Base-by-base conservation (phyloP, 2,797 vertebrate genomes). In the Gobionotothen gibberifrons region DNA sequence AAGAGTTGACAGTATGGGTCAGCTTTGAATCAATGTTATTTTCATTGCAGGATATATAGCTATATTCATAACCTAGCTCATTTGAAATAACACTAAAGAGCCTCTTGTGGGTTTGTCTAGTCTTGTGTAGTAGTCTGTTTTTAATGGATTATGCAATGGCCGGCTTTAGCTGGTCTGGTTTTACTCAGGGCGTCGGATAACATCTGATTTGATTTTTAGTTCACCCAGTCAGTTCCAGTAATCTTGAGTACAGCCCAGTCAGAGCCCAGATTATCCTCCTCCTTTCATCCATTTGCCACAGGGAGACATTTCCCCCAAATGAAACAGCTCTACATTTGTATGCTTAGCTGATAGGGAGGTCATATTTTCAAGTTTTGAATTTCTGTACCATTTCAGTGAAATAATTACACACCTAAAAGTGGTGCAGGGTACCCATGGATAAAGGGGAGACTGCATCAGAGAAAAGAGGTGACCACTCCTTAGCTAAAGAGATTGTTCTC, bases 261-360 rank as follows among this genome's bases (percentile, higher is more conserved):
- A 65, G 76, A 79, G 36, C 59, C 49, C 52, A 69, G 56, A 48
- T 79, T 67, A 42, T 67, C 65, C 40, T 77, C 69, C 47, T 26
- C 36, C n/a, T 76, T 68, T 74, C 29, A 67, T 73, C 74, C 52
- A 49, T 74, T 13, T 2, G 43, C 67, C 65, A 61, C 36, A n/a
- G 49, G 69, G 13, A 59, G 47, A 74, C 79, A 76, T 74, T 62
- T 60, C 39, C 32, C 68, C 81, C 63, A 74, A 70, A 79, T 69
- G 72, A 75, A 64, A 82, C 53, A 57, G 29, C 10, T 13, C 68
- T 78, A 83, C 77, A 85, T 87, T 81, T 85, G 82, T 81, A 85
- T 84, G 78, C 87, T 74, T 3, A 51, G 58, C 69, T 76, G 72
- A 72, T 74, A 56, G 21, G 72, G 78, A 90, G 87, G 84, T 91